These are phyloP conservation scores for Crematogaster levior DNA, from an alignment of 2,888 invertebrate genomes.

Conservation along the genomic window DNA sequence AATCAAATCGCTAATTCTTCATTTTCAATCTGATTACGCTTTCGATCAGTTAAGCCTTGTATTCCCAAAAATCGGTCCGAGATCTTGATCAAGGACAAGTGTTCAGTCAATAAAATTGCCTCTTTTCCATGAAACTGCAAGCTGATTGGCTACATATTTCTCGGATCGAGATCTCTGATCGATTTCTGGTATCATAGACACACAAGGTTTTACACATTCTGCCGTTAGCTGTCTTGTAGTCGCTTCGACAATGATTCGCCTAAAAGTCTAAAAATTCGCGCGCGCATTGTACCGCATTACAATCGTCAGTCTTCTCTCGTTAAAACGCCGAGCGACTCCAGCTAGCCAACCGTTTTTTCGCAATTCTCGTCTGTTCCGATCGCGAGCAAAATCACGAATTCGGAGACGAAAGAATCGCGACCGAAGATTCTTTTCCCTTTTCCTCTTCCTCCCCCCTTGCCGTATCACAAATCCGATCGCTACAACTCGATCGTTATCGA, in stretches of 20 bases:
- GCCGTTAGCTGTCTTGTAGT: background rate
- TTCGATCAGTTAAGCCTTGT: conserved; percentile 1
- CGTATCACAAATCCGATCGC: conserved; percentile 50
- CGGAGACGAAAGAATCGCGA: background rate
- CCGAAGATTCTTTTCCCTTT: background rate
- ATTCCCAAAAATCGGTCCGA: no score
- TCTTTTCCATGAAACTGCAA: no score
- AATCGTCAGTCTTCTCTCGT: conserved; percentile 38
- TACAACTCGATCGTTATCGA: conserved; percentile 68
- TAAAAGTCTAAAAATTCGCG: conserved; percentile 35
- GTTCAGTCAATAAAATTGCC: no score
- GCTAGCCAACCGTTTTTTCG: background rate
- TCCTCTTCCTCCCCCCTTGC: no score
- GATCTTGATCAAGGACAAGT: no score
- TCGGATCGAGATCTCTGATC: no score
- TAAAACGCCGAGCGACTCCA: conserved; percentile 18
- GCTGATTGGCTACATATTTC: no score
- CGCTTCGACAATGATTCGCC: conserved; percentile 4
- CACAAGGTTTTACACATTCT: no score
- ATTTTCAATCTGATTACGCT: background rate
- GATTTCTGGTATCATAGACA: no score
- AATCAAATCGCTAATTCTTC: background rate
- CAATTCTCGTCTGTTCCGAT: conserved; percentile 6
- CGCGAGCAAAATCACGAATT: background rate
- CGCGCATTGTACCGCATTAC: background rate